These are phyloP conservation scores for Pholis gunnellus DNA, from an alignment of 2,113 vertebrate genomes.

Conservation along the genomic window DNA sequence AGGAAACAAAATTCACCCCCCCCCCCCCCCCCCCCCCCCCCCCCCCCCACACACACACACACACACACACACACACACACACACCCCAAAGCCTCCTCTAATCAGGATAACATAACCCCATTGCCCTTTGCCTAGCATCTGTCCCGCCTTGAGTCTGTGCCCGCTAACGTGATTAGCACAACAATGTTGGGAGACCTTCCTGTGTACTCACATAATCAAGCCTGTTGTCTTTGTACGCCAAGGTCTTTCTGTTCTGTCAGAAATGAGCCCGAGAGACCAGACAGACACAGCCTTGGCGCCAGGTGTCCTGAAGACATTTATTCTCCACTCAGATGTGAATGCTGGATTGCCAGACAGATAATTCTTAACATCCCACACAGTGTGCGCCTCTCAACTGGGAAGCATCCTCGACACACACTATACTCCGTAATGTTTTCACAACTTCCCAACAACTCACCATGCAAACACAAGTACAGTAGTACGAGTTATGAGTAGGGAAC, in stretches of 20 bases:
- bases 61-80: no score
- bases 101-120: constrained; percentile 78
- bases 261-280: constrained; percentile 63
- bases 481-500: constrained; percentile 3
- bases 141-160: constrained; percentile 72
- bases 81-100: constrained; percentile 64
- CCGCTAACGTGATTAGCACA: constrained; percentile 81
- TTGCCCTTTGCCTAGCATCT: constrained; percentile 76
- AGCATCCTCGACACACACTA: background rate
- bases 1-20: constrained; percentile 59
- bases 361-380: constrained; percentile 45
- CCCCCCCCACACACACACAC: no score
- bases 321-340: constrained; percentile 57
- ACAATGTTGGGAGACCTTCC: constrained; percentile 75
- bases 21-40: constrained; percentile 24
- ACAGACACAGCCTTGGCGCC: constrained; percentile 65
- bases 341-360: constrained; percentile 47
- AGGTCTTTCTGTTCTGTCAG: constrained; percentile 77
- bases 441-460: background rate
- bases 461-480: background rate
- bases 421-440: background rate
- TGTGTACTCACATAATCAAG: constrained; percentile 74
- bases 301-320: constrained; percentile 65
- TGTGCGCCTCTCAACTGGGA: constrained; percentile 35
- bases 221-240: constrained; percentile 75